Percentiles rank a stretch among this genome's conserved stretches.
Evolutionary conservation across 2,797 vertebrate genomes (phyloP).

Genomic region (Apogon hyalosoma): DNA sequence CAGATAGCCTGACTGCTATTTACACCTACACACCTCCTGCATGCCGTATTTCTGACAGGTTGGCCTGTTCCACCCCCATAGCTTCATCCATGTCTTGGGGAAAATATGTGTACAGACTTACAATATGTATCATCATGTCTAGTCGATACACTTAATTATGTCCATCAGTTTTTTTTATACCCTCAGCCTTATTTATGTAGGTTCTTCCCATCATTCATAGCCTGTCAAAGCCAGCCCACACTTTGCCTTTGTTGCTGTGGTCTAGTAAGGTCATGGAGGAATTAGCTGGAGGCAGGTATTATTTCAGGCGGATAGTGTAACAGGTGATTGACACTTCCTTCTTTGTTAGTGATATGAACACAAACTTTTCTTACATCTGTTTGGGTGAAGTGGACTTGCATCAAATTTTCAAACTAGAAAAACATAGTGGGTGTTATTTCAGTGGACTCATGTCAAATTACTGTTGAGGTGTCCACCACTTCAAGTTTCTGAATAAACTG

Average conservation of each 20-base stretch:
- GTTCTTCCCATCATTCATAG: constrained; percentile 6
- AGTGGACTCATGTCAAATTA: neutral
- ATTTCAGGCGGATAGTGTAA: constrained; percentile 18
- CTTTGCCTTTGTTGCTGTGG: neutral
- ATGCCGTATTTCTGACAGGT: constrained; percentile 47
- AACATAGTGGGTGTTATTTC: neutral
- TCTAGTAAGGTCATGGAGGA: constrained; percentile 13
- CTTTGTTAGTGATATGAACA: constrained; percentile 4
- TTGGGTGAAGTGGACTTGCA: neutral
- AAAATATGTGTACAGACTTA: constrained; percentile 34
- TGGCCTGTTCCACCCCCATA: constrained; percentile 33
- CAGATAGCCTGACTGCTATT: constrained; percentile 47
- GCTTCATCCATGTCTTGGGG: constrained; percentile 14
- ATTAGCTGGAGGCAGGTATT: constrained; percentile 3
- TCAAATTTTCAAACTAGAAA: neutral
- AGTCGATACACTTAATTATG: constrained; percentile 35
- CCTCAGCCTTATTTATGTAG: constrained; percentile 29
- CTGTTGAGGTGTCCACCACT: constrained; percentile 2
- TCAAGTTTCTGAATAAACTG: neutral
- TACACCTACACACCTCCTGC: constrained; percentile 52
- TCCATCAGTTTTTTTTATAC: constrained; percentile 20
- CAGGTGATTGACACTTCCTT: constrained; percentile 4
- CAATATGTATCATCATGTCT: constrained; percentile 38
- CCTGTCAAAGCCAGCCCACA: constrained; percentile 28
- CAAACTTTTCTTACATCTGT: neutral